phyloP scores from a whole-genome alignment of 2,888 invertebrate genomes.

The Eustalomyia histrio region DNA sequence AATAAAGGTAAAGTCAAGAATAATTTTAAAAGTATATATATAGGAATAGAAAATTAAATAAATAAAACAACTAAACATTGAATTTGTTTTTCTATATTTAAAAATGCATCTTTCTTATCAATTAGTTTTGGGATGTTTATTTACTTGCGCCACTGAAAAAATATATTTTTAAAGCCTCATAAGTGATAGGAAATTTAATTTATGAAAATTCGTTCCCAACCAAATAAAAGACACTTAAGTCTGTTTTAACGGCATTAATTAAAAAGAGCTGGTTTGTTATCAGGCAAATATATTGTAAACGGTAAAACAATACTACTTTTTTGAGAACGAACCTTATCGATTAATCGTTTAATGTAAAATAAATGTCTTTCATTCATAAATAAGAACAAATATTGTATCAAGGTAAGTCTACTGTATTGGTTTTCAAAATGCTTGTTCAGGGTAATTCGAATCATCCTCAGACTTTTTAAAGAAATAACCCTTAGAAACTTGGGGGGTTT shows the following conservation, averaged over 20 bases:
- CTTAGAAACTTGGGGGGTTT: no score
- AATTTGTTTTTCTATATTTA: slow-evolving; percentile 7
- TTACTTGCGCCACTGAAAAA: slow-evolving; percentile 60
- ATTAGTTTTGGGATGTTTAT: slow-evolving; percentile 40
- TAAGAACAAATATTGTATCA: no score
- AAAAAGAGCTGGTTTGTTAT: no score
- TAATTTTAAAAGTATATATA: slow-evolving; percentile 18
- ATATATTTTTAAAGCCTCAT: slow-evolving; percentile 2
- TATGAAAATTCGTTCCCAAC: slow-evolving; percentile 36
- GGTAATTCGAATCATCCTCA: no score
- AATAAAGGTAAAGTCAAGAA: slow-evolving; percentile 19
- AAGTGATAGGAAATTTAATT: slow-evolving; percentile 50
- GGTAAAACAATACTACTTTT: no score
- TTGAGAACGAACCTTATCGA: no score
- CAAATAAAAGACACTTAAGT: slow-evolving; percentile 28
- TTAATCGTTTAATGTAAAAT: no score
- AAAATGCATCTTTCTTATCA: slow-evolving; percentile 59
- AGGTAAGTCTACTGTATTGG: no score
- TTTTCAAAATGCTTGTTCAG: no score
- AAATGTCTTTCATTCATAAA: no score
- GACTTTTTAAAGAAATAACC: no score
- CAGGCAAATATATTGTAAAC: no score
- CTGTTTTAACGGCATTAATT: slow-evolving; percentile 10
- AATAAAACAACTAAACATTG: slow-evolving; percentile 22
- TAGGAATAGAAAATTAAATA: slow-evolving; percentile 8